Percentiles rank a stretch among this genome's conserved stretches.
These are phyloP conservation scores for Eulimnadia texana DNA, from an alignment of 1,140 invertebrate genomes.

Conservation along the genomic window DNA sequence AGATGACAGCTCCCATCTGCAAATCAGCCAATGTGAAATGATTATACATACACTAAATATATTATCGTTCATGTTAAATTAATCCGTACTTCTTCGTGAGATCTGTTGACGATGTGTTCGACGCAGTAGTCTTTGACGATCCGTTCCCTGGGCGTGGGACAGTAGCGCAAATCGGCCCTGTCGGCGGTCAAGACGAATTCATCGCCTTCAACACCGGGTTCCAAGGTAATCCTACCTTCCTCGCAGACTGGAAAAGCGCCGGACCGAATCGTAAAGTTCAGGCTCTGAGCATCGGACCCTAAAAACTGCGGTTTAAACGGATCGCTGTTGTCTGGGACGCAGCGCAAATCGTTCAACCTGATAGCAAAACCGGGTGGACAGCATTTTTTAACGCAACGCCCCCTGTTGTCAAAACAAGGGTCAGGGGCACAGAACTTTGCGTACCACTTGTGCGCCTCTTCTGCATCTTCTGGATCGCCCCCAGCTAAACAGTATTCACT, in stretches of 20 bases:
- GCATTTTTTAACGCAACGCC: neutral
- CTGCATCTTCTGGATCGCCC: neutral
- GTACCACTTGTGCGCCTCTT: neutral
- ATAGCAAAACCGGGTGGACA: neutral
- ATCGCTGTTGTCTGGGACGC: neutral
- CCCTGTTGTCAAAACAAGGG: neutral
- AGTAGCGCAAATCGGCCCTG: neutral
- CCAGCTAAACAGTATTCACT: neutral
- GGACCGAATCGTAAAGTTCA: neutral
- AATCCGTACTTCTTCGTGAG: neutral
- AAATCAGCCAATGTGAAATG: neutral
- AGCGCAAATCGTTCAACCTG: neutral
- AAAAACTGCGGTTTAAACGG: neutral
- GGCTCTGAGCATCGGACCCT: neutral
- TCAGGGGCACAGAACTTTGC: neutral
- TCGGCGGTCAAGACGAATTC: neutral
- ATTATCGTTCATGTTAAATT: neutral
- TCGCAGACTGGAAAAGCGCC: too few species aligned
- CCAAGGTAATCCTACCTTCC: too few species aligned
- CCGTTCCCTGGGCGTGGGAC: neutral
- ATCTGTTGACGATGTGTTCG: neutral
- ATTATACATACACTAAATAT: neutral
- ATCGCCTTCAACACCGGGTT: neutral
- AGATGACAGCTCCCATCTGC: neutral
- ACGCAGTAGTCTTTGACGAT: neutral